phyloP scores from a whole-genome alignment of 2,797 vertebrate species.

The Trachurus trachurus region DNA sequence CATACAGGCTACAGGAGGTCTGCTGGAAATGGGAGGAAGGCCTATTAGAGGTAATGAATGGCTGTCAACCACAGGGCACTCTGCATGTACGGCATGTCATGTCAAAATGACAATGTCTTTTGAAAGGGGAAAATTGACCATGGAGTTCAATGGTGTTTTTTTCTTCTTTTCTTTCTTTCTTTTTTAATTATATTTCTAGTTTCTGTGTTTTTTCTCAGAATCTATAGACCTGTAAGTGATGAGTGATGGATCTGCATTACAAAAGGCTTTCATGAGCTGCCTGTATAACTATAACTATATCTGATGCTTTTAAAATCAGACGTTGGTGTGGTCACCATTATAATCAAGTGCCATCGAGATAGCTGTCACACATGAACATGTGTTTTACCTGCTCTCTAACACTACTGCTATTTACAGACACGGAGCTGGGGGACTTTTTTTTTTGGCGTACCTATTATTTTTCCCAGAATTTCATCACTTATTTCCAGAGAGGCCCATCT shows the following conservation, averaged over 20 bases:
- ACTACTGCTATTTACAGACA: slow-evolving; percentile 47
- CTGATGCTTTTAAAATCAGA: neutral
- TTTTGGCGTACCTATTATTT: slow-evolving; percentile 50
- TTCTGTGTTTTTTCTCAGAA: neutral
- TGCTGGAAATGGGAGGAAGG: slow-evolving; percentile 71
- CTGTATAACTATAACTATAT: neutral
- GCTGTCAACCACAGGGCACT: slow-evolving; percentile 75
- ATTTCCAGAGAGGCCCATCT: slow-evolving; percentile 46
- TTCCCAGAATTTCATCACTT: slow-evolving; percentile 63
- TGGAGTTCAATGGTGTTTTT: slow-evolving; percentile 6
- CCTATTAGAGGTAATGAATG: slow-evolving; percentile 83
- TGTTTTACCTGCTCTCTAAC: slow-evolving; percentile 24
- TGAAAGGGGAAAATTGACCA: slow-evolving; percentile 59
- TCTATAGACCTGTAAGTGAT: neutral
- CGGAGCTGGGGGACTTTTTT: neutral
- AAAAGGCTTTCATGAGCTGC: neutral
- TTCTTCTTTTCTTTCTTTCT: neutral
- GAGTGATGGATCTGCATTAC: neutral
- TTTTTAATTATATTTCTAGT: neutral
- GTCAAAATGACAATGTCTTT: slow-evolving; percentile 55
- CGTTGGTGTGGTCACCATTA: slow-evolving; percentile 17
- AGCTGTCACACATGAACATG: slow-evolving; percentile 41
- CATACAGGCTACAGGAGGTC: slow-evolving; percentile 71
- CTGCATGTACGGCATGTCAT: slow-evolving; percentile 64
- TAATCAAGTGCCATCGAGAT: slow-evolving; percentile 49